Base-by-base conservation (phyloP, 2,888 invertebrate genomes). In the Diadegma fenestrale region DNA sequence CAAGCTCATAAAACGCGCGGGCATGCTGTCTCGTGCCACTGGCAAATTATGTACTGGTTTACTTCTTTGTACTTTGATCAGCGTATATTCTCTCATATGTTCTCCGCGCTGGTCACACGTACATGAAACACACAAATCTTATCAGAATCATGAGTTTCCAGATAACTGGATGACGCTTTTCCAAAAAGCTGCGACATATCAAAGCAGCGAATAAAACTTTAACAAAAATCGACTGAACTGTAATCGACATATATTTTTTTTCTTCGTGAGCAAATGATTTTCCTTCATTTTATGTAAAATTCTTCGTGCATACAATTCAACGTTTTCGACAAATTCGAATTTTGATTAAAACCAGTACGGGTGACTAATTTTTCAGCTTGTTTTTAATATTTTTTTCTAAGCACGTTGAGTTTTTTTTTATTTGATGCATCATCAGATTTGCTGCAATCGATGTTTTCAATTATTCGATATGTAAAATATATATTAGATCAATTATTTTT, bases 41-140 rank as follows among this genome's bases (percentile, higher is more conserved):
- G 17, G 12, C 48, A 43, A 64, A 54, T 79, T 69, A 83, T 54
- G 41, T 69, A 69, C 75, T 43, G n/a, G 33, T 63, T 80, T 61
- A 48, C 41, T 58, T 51, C 48, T 79, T 83, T 82, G 76, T 82
- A 82, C 48, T 58, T 69, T 26, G 71, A 71, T 63, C 41, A 54
- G 48, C 19, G 26, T 30, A 69, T 73, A 41, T n/a, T 51, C 37
- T 72, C 72, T 0, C 58, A 43, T 37, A 10, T 45, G 61, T 48
- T 19, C 58, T 66, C 12, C 8, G 41, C 6, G 26, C 58, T 51
- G 17, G 22, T 45, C 43, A 8, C 22, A 37, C 54, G 48, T 48
- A 68, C 14, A 45, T 26, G 1, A 30, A 43, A 45, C 14, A 45
- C 41, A 68, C 14, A 30, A 12, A 41, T 66, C 66, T 66, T 37